Conservation (phyloP, 2,888 invertebrate genomes). For the Archips crataeganus region DNA sequence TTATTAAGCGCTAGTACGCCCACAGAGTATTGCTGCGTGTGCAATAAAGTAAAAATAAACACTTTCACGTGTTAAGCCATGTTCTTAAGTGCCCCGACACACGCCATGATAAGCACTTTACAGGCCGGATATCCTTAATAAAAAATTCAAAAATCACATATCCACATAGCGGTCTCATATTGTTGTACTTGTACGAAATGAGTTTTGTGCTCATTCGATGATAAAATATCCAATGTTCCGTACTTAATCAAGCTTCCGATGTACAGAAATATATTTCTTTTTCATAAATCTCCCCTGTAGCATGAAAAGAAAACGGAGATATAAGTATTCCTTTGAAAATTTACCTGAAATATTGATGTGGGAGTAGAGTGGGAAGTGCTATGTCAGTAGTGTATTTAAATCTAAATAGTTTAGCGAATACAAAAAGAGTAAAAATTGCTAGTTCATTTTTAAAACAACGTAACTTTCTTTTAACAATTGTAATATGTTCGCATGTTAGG, state of each 20-base stretch:
- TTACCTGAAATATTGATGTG: slow-evolving; percentile 18
- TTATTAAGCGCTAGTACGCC: slow-evolving; percentile 20
- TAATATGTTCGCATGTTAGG: too few species aligned
- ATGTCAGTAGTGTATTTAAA: slow-evolving; percentile 14
- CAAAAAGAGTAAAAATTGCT: slow-evolving; percentile 6
- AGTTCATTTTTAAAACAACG: background rate
- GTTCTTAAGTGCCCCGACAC: slow-evolving; percentile 26
- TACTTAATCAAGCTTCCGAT: slow-evolving; percentile 16
- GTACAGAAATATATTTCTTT: slow-evolving; percentile 18
- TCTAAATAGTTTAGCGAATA: background rate
- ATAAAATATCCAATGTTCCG: slow-evolving; percentile 23
- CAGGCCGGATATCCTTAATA: slow-evolving; percentile 9
- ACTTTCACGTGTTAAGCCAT: slow-evolving; percentile 20
- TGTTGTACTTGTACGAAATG: slow-evolving; percentile 10
- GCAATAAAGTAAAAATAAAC: slow-evolving; percentile 29
- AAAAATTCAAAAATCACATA: slow-evolving; percentile 23
- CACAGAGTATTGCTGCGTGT: slow-evolving; percentile 9
- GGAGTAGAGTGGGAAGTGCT: slow-evolving; percentile 11
- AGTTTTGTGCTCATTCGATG: slow-evolving; percentile 26
- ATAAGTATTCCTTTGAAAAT: slow-evolving; percentile 27
- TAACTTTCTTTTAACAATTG: background rate
- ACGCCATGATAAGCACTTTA: slow-evolving; percentile 34
- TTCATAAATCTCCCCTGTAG: slow-evolving; percentile 11
- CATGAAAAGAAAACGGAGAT: slow-evolving; percentile 24
- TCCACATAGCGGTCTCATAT: background rate